Evolutionary conservation across 2,888 invertebrate species (phyloP), one percentile per base, ranked within the genome.

Genomic region (Seira ritae): DNA sequence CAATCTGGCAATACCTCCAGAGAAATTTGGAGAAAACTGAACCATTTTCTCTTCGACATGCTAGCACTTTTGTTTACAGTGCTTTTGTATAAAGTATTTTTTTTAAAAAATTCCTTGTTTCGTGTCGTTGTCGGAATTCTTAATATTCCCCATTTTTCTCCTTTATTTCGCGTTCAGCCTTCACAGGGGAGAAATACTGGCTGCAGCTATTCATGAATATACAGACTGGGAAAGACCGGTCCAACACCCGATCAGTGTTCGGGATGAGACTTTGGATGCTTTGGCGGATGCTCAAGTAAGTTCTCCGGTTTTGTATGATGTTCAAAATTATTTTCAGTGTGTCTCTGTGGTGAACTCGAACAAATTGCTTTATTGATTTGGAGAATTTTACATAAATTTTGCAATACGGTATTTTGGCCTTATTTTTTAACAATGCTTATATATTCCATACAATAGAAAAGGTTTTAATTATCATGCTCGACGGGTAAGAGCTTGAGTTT

Each of bases 181-280:
- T 50, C 87, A 89, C 72, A 80, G 88, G 24, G 87, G 86, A 77
- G 89, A 89, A 83, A 89, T 89, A 62, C 77, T 89, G 65, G 87
- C 88, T 37, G 88, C 87, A 17, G 86, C 89, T 10, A 85, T 89
- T 74, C 87, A 87, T 68, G 96, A 97, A 91, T 97, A 97, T 92
- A 98, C 97, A 6, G 97, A 98, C 90, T 98, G 98, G 98, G 96
- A 96, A 91, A 92, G 95, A 86, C 96, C 97, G 0, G 95, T 96
- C 12, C 96, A 96, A 90, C 96, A 96, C 92, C 96, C 96, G 84
- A 95, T 95, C 89, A 96, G 95, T 92, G 96, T 96, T 87, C 93
- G 97, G 90, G 96, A 96, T 90, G 97, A 97, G 91, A 96, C 98
- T 0, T 92, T 98, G 87, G 97, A 98, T 91, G 96, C 98, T 0